A percentile compares a stretch with the other conserved stretches of the same genome.
Conservation (phyloP, 1,140 invertebrate species). For the Ceratosolen fusciceps region DNA sequence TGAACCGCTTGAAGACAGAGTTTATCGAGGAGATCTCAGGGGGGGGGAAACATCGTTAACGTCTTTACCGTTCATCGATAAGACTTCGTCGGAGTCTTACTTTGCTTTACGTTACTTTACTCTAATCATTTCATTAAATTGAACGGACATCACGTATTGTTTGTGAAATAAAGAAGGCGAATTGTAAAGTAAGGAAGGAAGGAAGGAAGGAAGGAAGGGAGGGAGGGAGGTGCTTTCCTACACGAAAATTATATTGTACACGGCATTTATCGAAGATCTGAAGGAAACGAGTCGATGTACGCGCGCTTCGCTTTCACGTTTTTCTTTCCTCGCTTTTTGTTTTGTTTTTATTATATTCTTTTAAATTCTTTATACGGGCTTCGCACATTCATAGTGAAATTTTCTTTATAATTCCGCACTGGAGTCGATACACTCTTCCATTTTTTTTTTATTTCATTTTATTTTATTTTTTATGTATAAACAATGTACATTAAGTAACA, state of each 20-base stretch:
- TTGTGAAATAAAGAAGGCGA: not conserved
- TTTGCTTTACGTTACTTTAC: too few relatives aligned
- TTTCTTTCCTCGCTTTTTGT: not conserved
- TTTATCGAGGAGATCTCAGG: not conserved
- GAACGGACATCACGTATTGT: slow-evolving; percentile 17
- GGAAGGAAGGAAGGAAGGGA: too few relatives aligned
- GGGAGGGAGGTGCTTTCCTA: not conserved
- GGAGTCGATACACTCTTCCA: slow-evolving; percentile 22
- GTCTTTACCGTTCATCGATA: not conserved
- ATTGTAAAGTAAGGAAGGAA: too few relatives aligned
- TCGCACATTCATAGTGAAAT: slow-evolving; percentile 48
- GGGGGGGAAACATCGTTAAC: too few relatives aligned
- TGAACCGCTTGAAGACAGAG: not conserved
- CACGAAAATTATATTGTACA: slow-evolving; percentile 23
- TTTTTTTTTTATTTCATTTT: too few relatives aligned
- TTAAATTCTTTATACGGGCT: slow-evolving; percentile 43
- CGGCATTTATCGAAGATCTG: not conserved
- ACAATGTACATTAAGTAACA: slow-evolving; percentile 50
- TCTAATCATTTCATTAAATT: not conserved
- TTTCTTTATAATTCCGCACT: slow-evolving; percentile 42
- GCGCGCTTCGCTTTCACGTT: slow-evolving; percentile 12
- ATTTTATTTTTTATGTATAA: slow-evolving; percentile 50
- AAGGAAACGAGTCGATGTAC: slow-evolving; percentile 39
- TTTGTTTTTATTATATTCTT: slow-evolving; percentile 29
- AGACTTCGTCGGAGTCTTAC: not conserved